Evolutionary conservation across 2,113 vertebrate species (phyloP).

Genomic region (Pogona vitticeps): DNA sequence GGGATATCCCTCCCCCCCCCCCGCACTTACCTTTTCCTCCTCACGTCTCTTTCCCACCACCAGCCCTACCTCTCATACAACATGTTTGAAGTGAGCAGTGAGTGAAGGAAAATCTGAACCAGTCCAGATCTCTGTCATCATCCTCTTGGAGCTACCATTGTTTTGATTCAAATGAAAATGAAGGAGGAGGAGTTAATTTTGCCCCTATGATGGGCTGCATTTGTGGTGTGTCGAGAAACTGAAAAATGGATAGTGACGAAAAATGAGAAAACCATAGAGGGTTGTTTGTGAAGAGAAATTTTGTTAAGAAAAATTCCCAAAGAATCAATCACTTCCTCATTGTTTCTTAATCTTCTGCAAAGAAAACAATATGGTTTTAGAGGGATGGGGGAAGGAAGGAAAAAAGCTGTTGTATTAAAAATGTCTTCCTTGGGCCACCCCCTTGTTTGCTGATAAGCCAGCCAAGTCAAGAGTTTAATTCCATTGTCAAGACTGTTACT

Average conservation of each 20-base stretch:
- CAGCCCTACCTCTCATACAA: background rate
- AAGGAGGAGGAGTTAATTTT: background rate
- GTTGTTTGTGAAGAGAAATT: background rate
- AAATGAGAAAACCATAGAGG: background rate
- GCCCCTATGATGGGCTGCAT: accelerated
- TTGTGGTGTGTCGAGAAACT: background rate
- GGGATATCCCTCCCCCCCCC: background rate
- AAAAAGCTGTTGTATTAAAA: background rate
- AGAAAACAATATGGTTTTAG: background rate
- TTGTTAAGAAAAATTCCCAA: background rate
- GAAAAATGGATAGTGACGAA: background rate
- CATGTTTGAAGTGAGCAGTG: background rate
- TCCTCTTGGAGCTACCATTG: background rate
- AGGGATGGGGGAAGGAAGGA: background rate
- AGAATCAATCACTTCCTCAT: constrained; percentile 12
- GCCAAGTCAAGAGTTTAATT: constrained; percentile 4
- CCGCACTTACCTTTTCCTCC: background rate
- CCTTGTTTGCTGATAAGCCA: background rate
- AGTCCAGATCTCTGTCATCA: background rate
- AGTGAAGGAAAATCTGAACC: background rate
- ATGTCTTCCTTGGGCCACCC: accelerated
- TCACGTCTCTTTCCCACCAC: background rate
- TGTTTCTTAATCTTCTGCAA: background rate
- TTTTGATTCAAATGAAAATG: background rate
- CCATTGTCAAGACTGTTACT: background rate